Conservation (phyloP, 1,140 invertebrate species). For the Wasmannia auropunctata region DNA sequence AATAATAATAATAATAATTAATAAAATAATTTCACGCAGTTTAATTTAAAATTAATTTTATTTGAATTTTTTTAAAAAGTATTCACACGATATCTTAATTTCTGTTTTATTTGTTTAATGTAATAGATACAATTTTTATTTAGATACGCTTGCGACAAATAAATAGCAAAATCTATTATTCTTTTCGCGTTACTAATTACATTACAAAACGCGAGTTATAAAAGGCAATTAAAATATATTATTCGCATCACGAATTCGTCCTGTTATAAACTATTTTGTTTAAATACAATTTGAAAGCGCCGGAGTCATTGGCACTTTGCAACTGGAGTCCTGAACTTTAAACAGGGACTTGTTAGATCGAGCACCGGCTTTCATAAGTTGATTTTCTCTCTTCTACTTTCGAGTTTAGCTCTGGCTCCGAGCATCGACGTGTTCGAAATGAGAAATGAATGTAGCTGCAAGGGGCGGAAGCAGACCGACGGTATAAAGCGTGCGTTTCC, state of each 20-base stretch:
- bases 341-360: constrained; percentile 62
- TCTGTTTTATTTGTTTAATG: neutral
- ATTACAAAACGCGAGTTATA: neutral
- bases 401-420: constrained; percentile 60
- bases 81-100: neutral
- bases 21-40: neutral
- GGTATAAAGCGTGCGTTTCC: constrained; percentile 51
- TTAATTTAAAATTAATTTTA: too few relatives aligned
- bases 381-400: constrained; percentile 64
- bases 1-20: too few relatives aligned
- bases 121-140: neutral
- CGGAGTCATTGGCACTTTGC: constrained; percentile 48
- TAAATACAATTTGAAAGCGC: constrained; percentile 50
- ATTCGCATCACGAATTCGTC: constrained; percentile 21
- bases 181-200: neutral
- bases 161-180: neutral
- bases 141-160: neutral
- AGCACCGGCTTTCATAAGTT: constrained; percentile 66
- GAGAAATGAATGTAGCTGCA: constrained; percentile 74
- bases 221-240: constrained; percentile 9
- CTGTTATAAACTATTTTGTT: constrained; percentile 51
- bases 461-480: constrained; percentile 56
- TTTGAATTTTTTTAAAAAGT: neutral
- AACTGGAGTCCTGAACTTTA: constrained; percentile 55
- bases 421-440: constrained; percentile 76